These are phyloP conservation scores for Endotricha flammealis DNA, from an alignment of 2,888 invertebrate species.

Conservation along the genomic window DNA sequence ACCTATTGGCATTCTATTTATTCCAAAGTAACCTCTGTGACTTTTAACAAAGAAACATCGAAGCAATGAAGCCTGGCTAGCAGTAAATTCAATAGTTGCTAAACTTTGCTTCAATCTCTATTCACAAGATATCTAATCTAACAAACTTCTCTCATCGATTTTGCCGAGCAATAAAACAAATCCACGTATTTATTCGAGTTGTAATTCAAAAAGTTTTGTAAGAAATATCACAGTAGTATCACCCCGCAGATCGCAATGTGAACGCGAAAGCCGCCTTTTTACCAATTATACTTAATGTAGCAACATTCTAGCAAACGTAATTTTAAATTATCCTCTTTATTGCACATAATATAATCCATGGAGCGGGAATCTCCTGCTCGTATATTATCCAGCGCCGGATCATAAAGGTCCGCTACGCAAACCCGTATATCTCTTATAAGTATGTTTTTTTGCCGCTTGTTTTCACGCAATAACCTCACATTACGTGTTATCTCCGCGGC, in stretches of 20 bases:
- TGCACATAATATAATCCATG: constrained; percentile 59
- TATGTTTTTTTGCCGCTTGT: constrained; percentile 65
- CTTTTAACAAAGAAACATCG: neutral
- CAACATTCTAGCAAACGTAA: constrained; percentile 58
- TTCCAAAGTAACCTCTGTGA: neutral
- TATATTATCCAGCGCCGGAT: constrained; percentile 57
- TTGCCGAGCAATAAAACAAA: constrained; percentile 27
- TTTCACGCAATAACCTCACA: constrained; percentile 67
- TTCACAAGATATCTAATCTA: constrained; percentile 18
- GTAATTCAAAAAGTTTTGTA: constrained; percentile 22
- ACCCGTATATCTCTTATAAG: constrained; percentile 58
- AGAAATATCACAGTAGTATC: constrained; percentile 12
- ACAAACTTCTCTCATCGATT: constrained; percentile 23
- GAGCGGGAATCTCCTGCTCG: constrained; percentile 54
- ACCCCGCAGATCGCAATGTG: constrained; percentile 22
- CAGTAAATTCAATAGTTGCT: neutral
- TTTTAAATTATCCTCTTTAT: constrained; percentile 69
- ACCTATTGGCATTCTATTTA: constrained; percentile 12
- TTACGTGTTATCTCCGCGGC: constrained; percentile 64
- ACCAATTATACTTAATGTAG: constrained; percentile 50
- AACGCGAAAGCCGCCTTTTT: constrained; percentile 27
- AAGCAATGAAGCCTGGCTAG: neutral
- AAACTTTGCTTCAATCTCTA: constrained; percentile 3
- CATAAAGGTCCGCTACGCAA: constrained; percentile 58
- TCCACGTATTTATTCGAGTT: constrained; percentile 25